Evolutionary conservation across 1,140 invertebrate species (phyloP).

Genomic region (Drosophila miranda): DNA sequence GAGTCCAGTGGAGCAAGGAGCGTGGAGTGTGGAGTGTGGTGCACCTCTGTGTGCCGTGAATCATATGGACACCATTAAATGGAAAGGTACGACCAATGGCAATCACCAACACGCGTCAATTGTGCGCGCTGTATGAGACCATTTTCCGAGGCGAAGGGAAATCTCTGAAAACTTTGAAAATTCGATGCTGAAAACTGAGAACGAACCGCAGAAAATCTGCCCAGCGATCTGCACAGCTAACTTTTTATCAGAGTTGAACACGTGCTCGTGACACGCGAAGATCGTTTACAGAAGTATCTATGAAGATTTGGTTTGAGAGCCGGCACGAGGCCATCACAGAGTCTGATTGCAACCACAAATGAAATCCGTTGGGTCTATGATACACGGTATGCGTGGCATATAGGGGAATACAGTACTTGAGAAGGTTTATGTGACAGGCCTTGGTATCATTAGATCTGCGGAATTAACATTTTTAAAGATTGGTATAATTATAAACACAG

Average conservation of each 20-base stretch:
- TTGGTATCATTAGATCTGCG: too few species aligned
- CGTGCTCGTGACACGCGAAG: constrained; percentile 31
- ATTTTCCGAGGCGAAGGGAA: constrained; percentile 13
- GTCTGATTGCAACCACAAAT: constrained; percentile 38
- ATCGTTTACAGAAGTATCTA: too few species aligned
- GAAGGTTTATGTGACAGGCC: too few species aligned
- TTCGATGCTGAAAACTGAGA: constrained; percentile 8
- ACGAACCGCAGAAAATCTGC: constrained; percentile 29
- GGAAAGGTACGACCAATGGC: constrained; percentile 69
- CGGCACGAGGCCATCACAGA: constrained; percentile 36
- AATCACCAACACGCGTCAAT: constrained; percentile 79
- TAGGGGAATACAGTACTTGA: too few species aligned
- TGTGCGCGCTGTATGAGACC: constrained; percentile 72
- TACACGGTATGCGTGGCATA: too few species aligned
- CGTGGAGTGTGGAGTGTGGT: constrained; percentile 25
- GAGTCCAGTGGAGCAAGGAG: constrained; percentile 36
- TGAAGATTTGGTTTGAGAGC: too few species aligned
- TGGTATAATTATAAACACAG: too few species aligned
- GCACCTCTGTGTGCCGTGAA: constrained; percentile 55
- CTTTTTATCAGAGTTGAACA: constrained; percentile 14
- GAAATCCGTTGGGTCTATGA: constrained; percentile 1
- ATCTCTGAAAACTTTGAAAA: constrained; percentile 22
- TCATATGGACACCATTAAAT: constrained; percentile 81
- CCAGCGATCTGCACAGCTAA: constrained; percentile 17
- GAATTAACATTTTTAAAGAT: too few species aligned